Percentiles rank a stretch among this genome's conserved stretches.
These are phyloP conservation scores for Myiagra hebetior DNA, from an alignment of 2,113 vertebrate species.

Conservation along the genomic window DNA sequence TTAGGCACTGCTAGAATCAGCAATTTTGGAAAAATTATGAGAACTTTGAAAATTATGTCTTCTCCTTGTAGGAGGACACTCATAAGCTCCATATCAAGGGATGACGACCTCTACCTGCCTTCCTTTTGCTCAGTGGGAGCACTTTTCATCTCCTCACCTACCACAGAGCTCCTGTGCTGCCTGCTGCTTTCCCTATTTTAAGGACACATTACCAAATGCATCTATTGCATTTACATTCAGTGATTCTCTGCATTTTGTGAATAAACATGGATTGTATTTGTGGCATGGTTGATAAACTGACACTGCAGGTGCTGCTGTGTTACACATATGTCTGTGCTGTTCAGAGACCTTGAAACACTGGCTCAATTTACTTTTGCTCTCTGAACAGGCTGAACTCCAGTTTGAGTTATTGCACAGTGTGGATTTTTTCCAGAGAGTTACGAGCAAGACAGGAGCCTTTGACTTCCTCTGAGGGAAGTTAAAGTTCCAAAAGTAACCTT, in stretches of 20 bases:
- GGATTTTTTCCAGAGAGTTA: neutral
- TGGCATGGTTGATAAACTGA: neutral
- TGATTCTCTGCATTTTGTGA: neutral
- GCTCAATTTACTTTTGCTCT: neutral
- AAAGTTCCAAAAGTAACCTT: neutral
- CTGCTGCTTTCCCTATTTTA: neutral
- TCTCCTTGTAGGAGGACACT: neutral
- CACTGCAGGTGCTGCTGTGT: neutral
- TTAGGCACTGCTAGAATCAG: neutral
- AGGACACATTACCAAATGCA: neutral
- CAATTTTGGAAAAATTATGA: neutral
- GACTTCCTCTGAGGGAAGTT: neutral
- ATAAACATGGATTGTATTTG: neutral
- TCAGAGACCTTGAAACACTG: neutral
- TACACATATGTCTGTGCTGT: accelerated
- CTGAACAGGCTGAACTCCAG: neutral
- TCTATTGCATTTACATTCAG: neutral
- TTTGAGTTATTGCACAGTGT: neutral
- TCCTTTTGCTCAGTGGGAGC: neutral
- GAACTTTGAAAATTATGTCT: neutral
- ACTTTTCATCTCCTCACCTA: neutral
- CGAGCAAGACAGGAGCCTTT: neutral
- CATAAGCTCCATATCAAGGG: neutral
- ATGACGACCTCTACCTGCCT: accelerated
- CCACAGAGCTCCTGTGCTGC: neutral